Evolutionary conservation across 1,140 invertebrate genomes (phyloP).

Genomic region (Himalopsyche phryganea): DNA sequence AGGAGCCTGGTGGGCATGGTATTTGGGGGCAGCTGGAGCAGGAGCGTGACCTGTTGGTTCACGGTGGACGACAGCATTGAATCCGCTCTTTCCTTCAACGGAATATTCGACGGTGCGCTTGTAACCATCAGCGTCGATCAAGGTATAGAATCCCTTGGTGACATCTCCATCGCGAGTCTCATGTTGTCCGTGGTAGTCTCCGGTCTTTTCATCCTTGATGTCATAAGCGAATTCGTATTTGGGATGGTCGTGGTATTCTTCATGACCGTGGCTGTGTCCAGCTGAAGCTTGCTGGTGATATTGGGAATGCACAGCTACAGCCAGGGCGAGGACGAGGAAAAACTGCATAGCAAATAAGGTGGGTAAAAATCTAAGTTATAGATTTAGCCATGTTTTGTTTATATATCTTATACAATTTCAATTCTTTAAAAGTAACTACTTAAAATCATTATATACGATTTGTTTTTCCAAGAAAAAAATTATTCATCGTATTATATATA

Average conservation of each 20-base stretch:
- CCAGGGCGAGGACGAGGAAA: too few species aligned
- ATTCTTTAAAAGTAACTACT: too few species aligned
- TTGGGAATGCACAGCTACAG: too few species aligned
- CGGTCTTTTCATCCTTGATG: slow-evolving; percentile 38
- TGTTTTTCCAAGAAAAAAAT: too few species aligned
- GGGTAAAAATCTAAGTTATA: too few species aligned
- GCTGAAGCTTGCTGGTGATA: too few species aligned
- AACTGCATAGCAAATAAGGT: too few species aligned
- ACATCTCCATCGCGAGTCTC: slow-evolving; percentile 40
- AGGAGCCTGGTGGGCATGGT: background rate
- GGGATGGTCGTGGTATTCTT: slow-evolving; percentile 17
- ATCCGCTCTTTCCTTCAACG: slow-evolving; percentile 45
- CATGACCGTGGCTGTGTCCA: too few species aligned
- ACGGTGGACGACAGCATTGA: slow-evolving; percentile 50
- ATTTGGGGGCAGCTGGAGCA: background rate
- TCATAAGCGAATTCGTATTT: slow-evolving; percentile 37
- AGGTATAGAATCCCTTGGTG: slow-evolving; percentile 43
- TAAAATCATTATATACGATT: too few species aligned
- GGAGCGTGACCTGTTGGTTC: slow-evolving; percentile 34
- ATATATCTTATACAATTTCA: too few species aligned
- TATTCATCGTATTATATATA: too few species aligned
- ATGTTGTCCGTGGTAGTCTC: slow-evolving; percentile 39
- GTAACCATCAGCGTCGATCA: slow-evolving; percentile 50
- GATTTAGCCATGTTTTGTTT: too few species aligned
- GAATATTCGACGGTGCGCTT: slow-evolving; percentile 52